Base-by-base conservation (phyloP, 2,797 vertebrate species). In the Phalloptychus januarius region DNA sequence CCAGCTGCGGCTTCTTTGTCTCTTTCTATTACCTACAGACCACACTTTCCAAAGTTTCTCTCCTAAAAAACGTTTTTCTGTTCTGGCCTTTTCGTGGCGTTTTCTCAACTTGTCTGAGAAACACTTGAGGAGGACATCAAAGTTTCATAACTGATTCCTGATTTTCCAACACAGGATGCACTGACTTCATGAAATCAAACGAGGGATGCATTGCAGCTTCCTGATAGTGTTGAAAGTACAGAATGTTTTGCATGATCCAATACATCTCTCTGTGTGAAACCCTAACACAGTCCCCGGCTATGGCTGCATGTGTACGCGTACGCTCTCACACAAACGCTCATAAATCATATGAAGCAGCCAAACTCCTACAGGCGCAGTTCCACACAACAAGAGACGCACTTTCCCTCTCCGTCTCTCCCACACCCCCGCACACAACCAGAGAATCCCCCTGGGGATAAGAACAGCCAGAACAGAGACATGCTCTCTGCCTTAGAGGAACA, bases 221-320 rank as follows among this genome's bases (percentile, higher is more conserved):
- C 80, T 72, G 86, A 87, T 87, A 67, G 81, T 63, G 84, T 82
- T 90, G 82, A 89, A 84, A 83, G 88, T 89, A 84, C 79, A 88
- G 81, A 84, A 92, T 82, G 79, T 79, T 80, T 85, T 88, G 80
- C 85, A 85, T 87, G 88, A 91, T 91, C 77, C 84, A n/a, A n/a
- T n/a, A n/a, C n/a, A n/a, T 74, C 65, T 82, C 77, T 84, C 82
- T 81, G 71, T 78, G 75, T 52, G 61, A n/a, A 83, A 77, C 76
- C 69, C 79, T 78, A 75, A 87, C 74, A 82, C 40, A 72, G 63
- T 56, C 77, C 45, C 11, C 28, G 46, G 69, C 77, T 45, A 75
- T 45, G 74, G 67, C 71, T 81, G 50, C 76, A 54, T 84, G 56
- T 72, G 82, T 40, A 79, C 44, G 76, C 44, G 38, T 12, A 36